A percentile compares a stretch with the other conserved stretches of the same genome.
Conservation (phyloP, 1,140 invertebrate species). For the Eubasilissa regina region DNA sequence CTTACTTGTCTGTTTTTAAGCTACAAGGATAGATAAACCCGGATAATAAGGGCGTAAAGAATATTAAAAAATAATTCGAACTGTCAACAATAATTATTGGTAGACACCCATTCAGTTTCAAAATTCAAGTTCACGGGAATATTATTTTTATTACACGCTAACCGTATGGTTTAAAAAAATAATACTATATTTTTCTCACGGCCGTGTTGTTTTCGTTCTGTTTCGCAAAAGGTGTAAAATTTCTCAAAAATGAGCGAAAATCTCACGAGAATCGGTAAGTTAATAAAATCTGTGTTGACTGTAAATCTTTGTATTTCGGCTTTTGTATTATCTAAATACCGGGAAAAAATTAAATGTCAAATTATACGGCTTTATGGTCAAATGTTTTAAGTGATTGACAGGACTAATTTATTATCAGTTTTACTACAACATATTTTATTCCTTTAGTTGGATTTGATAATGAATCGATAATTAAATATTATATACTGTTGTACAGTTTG, state of each 20-base stretch:
- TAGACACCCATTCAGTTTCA: slow-evolving; percentile 40
- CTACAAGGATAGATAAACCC: not conserved
- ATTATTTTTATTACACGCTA: not conserved
- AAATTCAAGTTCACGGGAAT: slow-evolving; percentile 36
- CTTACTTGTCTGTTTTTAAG: not conserved
- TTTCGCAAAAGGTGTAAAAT: not conserved
- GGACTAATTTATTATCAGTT: too few species aligned
- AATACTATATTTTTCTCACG: not conserved
- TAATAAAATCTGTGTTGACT: too few species aligned
- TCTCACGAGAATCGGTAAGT: slow-evolving; percentile 34
- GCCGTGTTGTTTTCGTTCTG: not conserved
- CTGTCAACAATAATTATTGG: slow-evolving; percentile 41
- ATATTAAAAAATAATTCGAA: slow-evolving; percentile 22
- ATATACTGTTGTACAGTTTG: too few species aligned
- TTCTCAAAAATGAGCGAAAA: slow-evolving; percentile 19
- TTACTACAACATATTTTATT: too few species aligned
- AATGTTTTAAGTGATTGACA: too few species aligned
- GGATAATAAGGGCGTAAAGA: not conserved
- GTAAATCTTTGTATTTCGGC: too few species aligned
- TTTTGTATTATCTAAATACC: too few species aligned
- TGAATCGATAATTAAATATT: too few species aligned
- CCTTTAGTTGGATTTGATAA: too few species aligned
- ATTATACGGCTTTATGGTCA: too few species aligned
- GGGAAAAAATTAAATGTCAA: too few species aligned
- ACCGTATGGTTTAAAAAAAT: slow-evolving; percentile 7